A percentile compares a stretch with the other conserved stretches of the same genome.
phyloP scores from a whole-genome alignment of 2,888 invertebrate species.

The Chaitophorus viminalis region DNA sequence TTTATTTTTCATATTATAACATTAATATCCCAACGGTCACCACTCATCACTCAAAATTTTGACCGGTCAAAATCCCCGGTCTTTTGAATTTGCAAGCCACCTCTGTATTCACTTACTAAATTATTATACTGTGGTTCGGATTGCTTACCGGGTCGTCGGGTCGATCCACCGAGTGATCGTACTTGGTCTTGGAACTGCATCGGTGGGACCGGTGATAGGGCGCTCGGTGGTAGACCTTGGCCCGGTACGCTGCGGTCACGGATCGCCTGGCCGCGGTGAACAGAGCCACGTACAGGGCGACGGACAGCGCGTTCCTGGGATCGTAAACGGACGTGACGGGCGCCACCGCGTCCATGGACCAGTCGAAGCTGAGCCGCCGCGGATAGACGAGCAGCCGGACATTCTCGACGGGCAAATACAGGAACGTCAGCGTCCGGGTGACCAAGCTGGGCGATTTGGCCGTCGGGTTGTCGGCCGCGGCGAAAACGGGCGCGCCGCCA shows the following conservation, averaged over 20 bases:
- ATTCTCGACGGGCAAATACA: conserved; percentile 91
- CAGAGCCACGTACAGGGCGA: conserved; percentile 76
- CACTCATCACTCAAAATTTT: too few species aligned
- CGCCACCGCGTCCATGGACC: conserved; percentile 98
- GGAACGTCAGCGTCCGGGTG: conserved; percentile 88
- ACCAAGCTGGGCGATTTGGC: conserved; percentile 84
- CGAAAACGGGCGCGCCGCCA: conserved; percentile 81
- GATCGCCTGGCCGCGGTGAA: conserved; percentile 42
- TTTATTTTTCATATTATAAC: too few species aligned
- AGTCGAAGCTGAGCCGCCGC: conserved; percentile 91
- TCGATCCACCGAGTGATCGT: neutral
- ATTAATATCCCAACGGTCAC: too few species aligned
- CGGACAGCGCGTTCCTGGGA: conserved; percentile 79
- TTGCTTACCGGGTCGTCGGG: conserved; percentile 40
- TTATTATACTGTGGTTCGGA: neutral
- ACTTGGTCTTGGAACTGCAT: conserved; percentile 42
- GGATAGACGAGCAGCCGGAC: conserved; percentile 88
- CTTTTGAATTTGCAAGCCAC: too few species aligned
- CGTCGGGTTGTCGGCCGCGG: conserved; percentile 95
- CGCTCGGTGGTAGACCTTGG: neutral
- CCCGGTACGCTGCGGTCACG: neutral
- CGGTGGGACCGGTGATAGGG: conserved; percentile 3
- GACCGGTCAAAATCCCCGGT: too few species aligned
- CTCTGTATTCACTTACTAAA: too few species aligned
- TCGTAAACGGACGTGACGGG: conserved; percentile 83